Evolutionary conservation across 2,113 vertebrate species (phyloP).

Genomic region (Deroptyus accipitrinus): DNA sequence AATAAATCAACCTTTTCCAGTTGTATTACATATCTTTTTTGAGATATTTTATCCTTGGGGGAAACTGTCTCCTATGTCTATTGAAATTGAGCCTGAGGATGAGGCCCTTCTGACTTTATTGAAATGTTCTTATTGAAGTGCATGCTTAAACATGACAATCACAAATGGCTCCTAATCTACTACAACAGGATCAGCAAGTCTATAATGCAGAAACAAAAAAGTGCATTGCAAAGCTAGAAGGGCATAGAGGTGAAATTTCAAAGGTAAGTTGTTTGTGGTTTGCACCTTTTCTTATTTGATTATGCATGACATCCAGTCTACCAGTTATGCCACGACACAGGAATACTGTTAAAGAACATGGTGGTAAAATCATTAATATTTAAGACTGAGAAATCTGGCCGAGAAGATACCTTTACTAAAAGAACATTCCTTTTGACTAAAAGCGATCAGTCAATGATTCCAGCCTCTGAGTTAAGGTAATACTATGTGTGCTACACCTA

Average conservation of each 20-base stretch:
- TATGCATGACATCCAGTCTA: not conserved
- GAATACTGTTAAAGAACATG: not conserved
- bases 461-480: not conserved
- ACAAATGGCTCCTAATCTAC: not conserved
- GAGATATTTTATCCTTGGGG: not conserved
- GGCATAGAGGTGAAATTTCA: constrained; percentile 91
- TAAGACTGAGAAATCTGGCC: not conserved
- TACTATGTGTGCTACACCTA: not conserved
- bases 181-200: constrained; percentile 84
- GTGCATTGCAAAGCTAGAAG: constrained; percentile 84
- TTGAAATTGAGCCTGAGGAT: not conserved
- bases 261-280: constrained; percentile 78
- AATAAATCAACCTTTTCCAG: not conserved
- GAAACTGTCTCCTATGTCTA: not conserved
- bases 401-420: not conserved
- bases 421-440: not conserved
- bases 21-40: not conserved
- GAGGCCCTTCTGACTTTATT: not conserved
- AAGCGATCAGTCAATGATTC: not conserved
- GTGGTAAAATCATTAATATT: not conserved
- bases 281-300: not conserved
- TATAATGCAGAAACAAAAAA: constrained; percentile 81
- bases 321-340: not conserved
- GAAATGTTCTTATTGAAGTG: not conserved
- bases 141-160: not conserved